phyloP scores from a whole-genome alignment of 2,888 invertebrate genomes.

The Xestia xanthographa region DNA sequence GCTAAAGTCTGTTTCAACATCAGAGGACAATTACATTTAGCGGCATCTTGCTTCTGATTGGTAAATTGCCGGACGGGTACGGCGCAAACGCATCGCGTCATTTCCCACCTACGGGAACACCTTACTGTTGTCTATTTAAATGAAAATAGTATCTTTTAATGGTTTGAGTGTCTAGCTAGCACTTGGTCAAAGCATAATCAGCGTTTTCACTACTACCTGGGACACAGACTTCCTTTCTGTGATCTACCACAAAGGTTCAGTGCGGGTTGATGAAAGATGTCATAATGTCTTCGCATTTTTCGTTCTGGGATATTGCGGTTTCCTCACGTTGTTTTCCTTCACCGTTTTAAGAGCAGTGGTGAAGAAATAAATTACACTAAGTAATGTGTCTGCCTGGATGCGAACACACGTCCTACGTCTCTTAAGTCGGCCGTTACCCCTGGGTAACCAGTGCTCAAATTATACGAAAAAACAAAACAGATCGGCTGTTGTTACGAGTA shows the following conservation, averaged over 20 bases:
- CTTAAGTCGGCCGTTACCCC: neutral
- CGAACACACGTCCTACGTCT: neutral
- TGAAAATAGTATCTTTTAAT: conserved; percentile 24
- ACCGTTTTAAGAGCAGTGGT: neutral
- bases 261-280: neutral
- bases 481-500: neutral
- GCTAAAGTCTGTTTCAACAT: conserved; percentile 69
- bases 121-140: conserved; percentile 18
- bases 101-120: conserved; percentile 74
- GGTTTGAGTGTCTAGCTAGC: neutral
- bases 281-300: neutral
- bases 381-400: neutral
- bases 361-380: neutral
- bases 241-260: neutral
- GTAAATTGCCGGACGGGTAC: conserved; percentile 87
- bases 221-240: neutral
- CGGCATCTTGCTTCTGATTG: conserved; percentile 78
- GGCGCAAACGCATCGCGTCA: conserved; percentile 71
- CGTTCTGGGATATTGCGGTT: neutral
- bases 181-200: neutral
- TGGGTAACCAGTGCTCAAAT: neutral
- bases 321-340: neutral
- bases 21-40: conserved; percentile 75
- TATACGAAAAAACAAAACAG: conserved; percentile 3
- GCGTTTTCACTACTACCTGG: neutral